Evolutionary conservation across 2,113 vertebrate species (phyloP).

Genomic region (Chrysemys picta): DNA sequence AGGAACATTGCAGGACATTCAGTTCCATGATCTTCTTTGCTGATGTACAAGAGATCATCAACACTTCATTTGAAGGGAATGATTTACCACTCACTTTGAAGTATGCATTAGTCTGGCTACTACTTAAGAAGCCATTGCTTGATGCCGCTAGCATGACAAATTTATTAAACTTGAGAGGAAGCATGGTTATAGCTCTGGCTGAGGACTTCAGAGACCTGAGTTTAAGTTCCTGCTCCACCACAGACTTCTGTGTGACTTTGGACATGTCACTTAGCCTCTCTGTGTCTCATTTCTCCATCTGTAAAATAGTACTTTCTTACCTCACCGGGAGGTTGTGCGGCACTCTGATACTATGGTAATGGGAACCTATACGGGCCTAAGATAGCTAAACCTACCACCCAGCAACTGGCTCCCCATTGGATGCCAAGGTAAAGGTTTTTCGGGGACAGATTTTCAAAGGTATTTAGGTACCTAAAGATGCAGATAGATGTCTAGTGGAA

Average conservation of each 20-base stretch:
- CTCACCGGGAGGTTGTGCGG: not conserved
- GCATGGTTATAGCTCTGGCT: not conserved
- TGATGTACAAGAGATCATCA: slow-evolving; percentile 44
- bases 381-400: not conserved
- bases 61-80: slow-evolving; percentile 8
- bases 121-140: not conserved
- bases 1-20: slow-evolving; percentile 48
- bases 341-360: not conserved
- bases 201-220: not conserved
- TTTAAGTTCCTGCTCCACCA: rapidly evolving
- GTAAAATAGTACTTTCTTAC: not conserved
- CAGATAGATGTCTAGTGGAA: not conserved
- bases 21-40: slow-evolving; percentile 22
- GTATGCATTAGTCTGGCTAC: not conserved
- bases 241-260: not conserved
- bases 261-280: not conserved
- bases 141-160: not conserved
- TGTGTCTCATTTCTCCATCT: not conserved
- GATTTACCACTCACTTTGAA: slow-evolving; percentile 28
- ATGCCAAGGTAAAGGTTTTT: not conserved
- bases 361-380: not conserved
- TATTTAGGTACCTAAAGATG: not conserved
- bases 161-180: not conserved
- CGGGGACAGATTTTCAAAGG: not conserved
- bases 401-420: not conserved